Conservation (phyloP, 1,140 invertebrate genomes). For the Matsumurasca onukii region DNA sequence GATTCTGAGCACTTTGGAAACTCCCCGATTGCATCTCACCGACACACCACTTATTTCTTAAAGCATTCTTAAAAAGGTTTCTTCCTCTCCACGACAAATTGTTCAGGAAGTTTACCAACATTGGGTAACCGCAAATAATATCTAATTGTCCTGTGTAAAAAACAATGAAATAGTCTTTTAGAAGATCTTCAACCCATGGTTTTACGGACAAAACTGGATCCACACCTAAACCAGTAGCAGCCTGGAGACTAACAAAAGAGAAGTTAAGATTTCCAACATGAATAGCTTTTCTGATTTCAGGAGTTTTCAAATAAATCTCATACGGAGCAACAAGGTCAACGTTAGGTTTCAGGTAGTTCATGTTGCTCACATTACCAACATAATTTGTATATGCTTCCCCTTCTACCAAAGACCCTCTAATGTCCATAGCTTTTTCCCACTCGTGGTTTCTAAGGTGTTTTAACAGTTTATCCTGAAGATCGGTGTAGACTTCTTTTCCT, state of each 20-base stretch:
- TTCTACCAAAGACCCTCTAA: background rate
- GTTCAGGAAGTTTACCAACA: slow-evolving; percentile 66
- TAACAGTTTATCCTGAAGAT: slow-evolving; percentile 19
- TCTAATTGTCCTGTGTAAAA: slow-evolving; percentile 79
- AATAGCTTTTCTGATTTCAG: slow-evolving; percentile 55
- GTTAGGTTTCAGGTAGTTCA: slow-evolving; percentile 73
- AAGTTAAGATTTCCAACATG: slow-evolving; percentile 76
- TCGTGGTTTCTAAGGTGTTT: slow-evolving; percentile 7
- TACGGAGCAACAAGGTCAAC: slow-evolving; percentile 45
- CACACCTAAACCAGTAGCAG: slow-evolving; percentile 65
- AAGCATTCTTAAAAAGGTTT: slow-evolving; percentile 62
- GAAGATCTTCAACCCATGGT: slow-evolving; percentile 68
- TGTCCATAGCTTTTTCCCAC: slow-evolving; percentile 16
- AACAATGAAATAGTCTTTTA: slow-evolving; percentile 65
- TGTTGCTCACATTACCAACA: slow-evolving; percentile 70
- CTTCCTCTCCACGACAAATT: slow-evolving; percentile 65
- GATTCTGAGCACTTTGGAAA: slow-evolving; percentile 48
- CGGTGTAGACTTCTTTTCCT: slow-evolving; percentile 44
- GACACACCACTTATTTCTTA: slow-evolving; percentile 49
- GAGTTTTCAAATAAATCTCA: slow-evolving; percentile 58
- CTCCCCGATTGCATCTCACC: slow-evolving; percentile 38
- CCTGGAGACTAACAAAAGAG: slow-evolving; percentile 50
- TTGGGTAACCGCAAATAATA: slow-evolving; percentile 78
- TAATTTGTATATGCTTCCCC: slow-evolving; percentile 60
- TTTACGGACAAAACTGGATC: slow-evolving; percentile 86